These are phyloP conservation scores for Sebastes elongatus DNA, from an alignment of 2,797 vertebrate species.

Conservation along the genomic window DNA sequence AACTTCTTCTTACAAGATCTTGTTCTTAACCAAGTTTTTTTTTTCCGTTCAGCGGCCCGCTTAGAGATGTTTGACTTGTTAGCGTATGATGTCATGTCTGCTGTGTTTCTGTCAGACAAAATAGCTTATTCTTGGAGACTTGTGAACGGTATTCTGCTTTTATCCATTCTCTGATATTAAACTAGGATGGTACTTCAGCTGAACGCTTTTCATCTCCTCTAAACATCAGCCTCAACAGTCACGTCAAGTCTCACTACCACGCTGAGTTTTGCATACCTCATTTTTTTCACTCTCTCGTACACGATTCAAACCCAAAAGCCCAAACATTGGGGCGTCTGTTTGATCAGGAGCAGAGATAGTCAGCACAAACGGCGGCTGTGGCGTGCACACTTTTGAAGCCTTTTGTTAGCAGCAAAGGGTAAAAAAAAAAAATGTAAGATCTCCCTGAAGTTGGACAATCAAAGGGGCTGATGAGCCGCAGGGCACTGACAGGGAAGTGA, in stretches of 20 bases:
- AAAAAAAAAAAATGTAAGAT: slow-evolving; percentile 43
- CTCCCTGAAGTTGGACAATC: slow-evolving; percentile 59
- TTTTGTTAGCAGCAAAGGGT: slow-evolving; percentile 16
- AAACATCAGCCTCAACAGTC: slow-evolving; percentile 2
- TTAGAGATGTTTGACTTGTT: background rate
- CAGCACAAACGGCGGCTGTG: slow-evolving; percentile 21
- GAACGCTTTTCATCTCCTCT: slow-evolving; percentile 18
- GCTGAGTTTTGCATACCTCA: background rate
- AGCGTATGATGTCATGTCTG: background rate
- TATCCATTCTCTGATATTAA: slow-evolving; percentile 14
- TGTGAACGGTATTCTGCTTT: background rate
- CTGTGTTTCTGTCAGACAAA: background rate
- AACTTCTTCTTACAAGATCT: background rate
- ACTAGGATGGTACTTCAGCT: background rate
- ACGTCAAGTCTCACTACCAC: background rate
- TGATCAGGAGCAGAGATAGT: slow-evolving; percentile 35
- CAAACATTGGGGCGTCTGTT: slow-evolving; percentile 4
- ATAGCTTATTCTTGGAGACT: background rate
- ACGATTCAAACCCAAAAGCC: background rate
- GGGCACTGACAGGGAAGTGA: slow-evolving; percentile 46
- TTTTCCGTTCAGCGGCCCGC: background rate
- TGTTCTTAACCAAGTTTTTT: background rate
- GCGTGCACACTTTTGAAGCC: slow-evolving; percentile 28
- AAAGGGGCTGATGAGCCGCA: slow-evolving; percentile 44
- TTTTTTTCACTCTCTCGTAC: background rate